A percentile compares a stretch with the other conserved stretches of the same genome.
Conservation (phyloP, 2,888 invertebrate genomes). For the Eupithecia pulchellata region DNA sequence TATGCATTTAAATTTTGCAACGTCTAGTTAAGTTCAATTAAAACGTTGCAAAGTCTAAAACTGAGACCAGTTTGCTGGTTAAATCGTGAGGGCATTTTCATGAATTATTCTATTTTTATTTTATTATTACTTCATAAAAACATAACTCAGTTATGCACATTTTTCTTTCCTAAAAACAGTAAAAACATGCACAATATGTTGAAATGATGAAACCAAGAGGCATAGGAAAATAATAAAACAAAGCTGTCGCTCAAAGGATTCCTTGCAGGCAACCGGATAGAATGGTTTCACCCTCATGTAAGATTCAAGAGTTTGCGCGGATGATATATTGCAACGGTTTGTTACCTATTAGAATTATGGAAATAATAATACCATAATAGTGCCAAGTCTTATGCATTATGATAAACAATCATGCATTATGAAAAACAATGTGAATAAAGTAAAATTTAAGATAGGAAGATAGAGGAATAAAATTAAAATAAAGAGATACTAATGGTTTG, state of each 20-base stretch:
- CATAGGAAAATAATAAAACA: neutral
- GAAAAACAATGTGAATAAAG: neutral
- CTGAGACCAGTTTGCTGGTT: too few species aligned
- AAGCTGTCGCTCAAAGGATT: conserved; percentile 3
- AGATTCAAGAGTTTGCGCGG: neutral
- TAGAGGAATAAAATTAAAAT: too few species aligned
- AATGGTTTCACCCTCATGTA: neutral
- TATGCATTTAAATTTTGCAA: too few species aligned
- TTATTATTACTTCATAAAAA: too few species aligned
- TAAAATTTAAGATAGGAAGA: neutral
- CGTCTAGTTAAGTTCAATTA: too few species aligned
- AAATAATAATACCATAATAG: neutral
- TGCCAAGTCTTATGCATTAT: neutral
- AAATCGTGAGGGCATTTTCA: too few species aligned
- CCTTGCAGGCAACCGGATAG: neutral
- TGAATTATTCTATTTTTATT: too few species aligned
- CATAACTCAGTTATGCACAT: too few species aligned
- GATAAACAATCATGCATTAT: neutral
- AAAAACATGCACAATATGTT: neutral
- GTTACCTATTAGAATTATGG: neutral
- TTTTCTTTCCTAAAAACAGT: neutral
- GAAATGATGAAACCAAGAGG: neutral
- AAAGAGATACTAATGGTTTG: neutral
- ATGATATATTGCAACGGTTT: neutral
- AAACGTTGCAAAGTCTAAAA: too few species aligned